Conservation (phyloP, 2,797 vertebrate species). For the Chromis chromis region DNA sequence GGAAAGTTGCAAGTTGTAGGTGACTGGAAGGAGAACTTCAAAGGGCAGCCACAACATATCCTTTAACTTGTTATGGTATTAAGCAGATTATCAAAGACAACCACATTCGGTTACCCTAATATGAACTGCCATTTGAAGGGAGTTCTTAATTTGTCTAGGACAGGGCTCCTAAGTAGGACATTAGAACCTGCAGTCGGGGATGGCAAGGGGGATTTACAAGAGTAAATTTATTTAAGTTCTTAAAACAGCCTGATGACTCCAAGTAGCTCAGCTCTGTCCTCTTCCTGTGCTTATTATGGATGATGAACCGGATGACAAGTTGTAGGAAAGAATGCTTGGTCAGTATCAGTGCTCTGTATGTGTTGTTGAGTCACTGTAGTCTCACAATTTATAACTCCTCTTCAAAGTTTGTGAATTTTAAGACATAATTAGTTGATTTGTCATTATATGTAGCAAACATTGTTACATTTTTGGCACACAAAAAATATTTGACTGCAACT, state of each 20-base stretch:
- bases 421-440: neutral
- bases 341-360: slow-evolving; percentile 11
- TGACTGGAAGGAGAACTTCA: slow-evolving; percentile 61
- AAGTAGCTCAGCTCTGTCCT: slow-evolving; percentile 50
- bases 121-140: slow-evolving; percentile 36
- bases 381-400: neutral
- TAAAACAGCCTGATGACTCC: slow-evolving; percentile 54
- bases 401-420: slow-evolving; percentile 10
- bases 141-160: slow-evolving; percentile 52
- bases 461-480: neutral
- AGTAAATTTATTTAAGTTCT: slow-evolving; percentile 59
- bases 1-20: slow-evolving; percentile 55
- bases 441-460: neutral
- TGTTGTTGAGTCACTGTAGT: slow-evolving; percentile 4
- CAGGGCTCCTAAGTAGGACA: slow-evolving; percentile 39
- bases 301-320: slow-evolving; percentile 35
- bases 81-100: slow-evolving; percentile 51
- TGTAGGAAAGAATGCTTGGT: slow-evolving; percentile 31
- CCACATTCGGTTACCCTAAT: slow-evolving; percentile 47
- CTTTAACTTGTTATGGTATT: slow-evolving; percentile 53
- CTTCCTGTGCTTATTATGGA: slow-evolving; percentile 26
- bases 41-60: slow-evolving; percentile 40
- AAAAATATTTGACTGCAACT: neutral
- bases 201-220: slow-evolving; percentile 51
- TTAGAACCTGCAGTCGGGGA: slow-evolving; percentile 25